Evolutionary conservation across 1,140 invertebrate genomes (phyloP).

Genomic region (Leptinotarsa undecemlineata): DNA sequence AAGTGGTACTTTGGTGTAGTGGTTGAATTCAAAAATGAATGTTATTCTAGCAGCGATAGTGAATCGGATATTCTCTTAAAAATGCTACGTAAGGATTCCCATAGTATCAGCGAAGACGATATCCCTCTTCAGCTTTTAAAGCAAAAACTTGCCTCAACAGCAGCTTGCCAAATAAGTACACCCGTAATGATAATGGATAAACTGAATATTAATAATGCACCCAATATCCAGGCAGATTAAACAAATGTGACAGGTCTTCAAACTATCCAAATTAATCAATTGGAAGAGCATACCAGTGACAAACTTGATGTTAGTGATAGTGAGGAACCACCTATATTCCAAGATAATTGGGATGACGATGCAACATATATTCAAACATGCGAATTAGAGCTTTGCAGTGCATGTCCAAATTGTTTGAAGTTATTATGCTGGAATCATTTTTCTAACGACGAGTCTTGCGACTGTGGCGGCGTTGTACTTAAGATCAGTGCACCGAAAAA

Average conservation of each 20-base stretch:
- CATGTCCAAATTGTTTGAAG: background rate
- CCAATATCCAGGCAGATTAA: too few species aligned
- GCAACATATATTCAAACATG: conserved; percentile 15
- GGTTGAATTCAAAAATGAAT: background rate
- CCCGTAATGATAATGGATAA: too few species aligned
- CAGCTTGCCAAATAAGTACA: too few species aligned
- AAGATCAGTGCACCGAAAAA: conserved; percentile 10
- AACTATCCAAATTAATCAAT: too few species aligned
- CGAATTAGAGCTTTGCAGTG: conserved; percentile 19
- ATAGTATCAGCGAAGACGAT: background rate
- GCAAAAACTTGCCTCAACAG: background rate
- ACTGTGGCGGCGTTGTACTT: background rate
- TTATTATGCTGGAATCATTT: conserved; percentile 26
- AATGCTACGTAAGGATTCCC: too few species aligned
- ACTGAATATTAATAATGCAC: too few species aligned
- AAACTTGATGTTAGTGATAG: background rate
- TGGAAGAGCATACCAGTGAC: too few species aligned
- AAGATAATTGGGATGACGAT: conserved; percentile 5
- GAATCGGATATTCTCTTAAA: background rate
- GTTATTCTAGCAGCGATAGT: background rate
- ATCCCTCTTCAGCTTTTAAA: background rate
- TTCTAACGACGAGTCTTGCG: conserved; percentile 2
- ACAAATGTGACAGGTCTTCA: too few species aligned
- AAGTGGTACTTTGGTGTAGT: background rate
- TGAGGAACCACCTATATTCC: background rate